Base-by-base conservation (phyloP, 2,888 invertebrate genomes). In the Rhorus exstirpatorius region DNA sequence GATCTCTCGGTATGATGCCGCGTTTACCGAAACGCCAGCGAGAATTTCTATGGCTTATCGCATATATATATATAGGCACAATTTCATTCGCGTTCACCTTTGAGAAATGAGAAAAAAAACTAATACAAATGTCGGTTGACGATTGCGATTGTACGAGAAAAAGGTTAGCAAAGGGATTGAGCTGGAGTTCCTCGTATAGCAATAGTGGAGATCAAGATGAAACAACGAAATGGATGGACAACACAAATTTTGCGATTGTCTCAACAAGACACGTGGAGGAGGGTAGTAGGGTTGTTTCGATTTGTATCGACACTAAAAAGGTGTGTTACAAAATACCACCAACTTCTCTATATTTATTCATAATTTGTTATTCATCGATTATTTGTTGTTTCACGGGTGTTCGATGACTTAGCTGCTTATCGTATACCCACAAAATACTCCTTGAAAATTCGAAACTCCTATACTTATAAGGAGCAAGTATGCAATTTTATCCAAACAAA, bases 21-120 rank as follows among this genome's bases (percentile, higher is more conserved):
- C 26, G 31, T 21, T 67, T 7, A 49, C 19, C 41, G 44, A 53
- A 44, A 31, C 19, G 24, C 6, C 10, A 12, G 44, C 46, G 46
- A 35, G 31, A 46, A 61, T 81, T 72, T 81, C 44, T 77, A 67
- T 77, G 60, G 35, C 61, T 77, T 72, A 72, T 72, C 61, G 61
- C 55, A 63, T 63, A 35, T 21, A 46, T n/a, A n/a, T n/a, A n/a
- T n/a, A n/a, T n/a, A n/a, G n/a, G 10, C 41, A 26, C 49, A 38
- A 49, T 74, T 78, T 78, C 61, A 70, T 61, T 35, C 31, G 26
- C 35, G 26, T 19, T 38, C 67, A 41, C 19, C 46, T 44, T 24
- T 14, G 60, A 70, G 49, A 65, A 74, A 60, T 6, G 21, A 65
- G 7, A 44, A 14, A 31, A 6, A 53, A 55, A 75, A 46, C 55